Percentiles rank a stretch among this genome's conserved stretches.
Evolutionary conservation across 2,797 vertebrate genomes (phyloP).

Genomic region (Phataginus tricuspis): DNA sequence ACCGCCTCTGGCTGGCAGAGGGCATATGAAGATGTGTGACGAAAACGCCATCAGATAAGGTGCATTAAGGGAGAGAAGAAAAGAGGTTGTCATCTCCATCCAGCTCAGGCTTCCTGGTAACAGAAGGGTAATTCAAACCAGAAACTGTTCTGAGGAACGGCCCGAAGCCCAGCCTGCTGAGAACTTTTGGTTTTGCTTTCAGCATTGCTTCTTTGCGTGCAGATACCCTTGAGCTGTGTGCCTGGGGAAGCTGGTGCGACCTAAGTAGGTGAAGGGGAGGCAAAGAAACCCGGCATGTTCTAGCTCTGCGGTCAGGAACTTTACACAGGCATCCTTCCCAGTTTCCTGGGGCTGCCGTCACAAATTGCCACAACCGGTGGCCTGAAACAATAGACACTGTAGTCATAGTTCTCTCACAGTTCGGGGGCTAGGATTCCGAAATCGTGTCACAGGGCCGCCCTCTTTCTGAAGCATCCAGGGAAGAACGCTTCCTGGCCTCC

Average conservation of each 20-base stretch:
- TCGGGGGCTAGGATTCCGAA: not conserved
- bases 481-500: not conserved
- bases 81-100: not conserved
- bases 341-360: not conserved
- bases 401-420: not conserved
- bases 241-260: not conserved
- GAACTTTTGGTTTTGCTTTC: conserved; percentile 70
- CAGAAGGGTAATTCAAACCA: not conserved
- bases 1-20: not conserved
- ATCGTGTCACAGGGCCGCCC: not conserved
- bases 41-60: not conserved
- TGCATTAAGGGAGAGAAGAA: not conserved
- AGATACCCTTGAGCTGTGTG: not conserved
- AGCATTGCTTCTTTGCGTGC: not conserved
- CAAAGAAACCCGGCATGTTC: not conserved
- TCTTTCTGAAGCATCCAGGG: not conserved
- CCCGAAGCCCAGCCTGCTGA: not conserved
- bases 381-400: not conserved
- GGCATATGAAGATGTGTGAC: not conserved
- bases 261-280: not conserved
- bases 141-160: conserved; percentile 33
- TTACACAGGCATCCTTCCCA: not conserved
- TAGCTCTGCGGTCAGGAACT: not conserved
- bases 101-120: conserved; percentile 34
- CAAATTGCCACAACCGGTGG: not conserved